Percentiles rank a stretch among this genome's conserved stretches.
Conservation (phyloP, 2,797 vertebrate genomes). For the Bufotes viridis region DNA sequence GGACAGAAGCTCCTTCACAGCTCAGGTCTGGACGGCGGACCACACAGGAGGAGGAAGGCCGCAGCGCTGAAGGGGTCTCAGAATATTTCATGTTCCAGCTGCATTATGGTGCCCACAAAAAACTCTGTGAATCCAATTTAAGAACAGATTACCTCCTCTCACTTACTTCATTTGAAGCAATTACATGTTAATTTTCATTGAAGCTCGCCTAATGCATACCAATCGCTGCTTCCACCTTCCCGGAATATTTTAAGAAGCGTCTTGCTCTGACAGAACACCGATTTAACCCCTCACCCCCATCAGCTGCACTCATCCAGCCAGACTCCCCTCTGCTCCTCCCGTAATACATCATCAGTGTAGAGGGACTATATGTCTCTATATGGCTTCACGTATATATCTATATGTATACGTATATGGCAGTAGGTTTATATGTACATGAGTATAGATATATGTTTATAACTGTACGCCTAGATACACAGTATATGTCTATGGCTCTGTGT, state of each 20-base stretch:
- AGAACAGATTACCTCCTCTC: constrained; percentile 88
- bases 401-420: not conserved
- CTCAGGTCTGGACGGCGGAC: not conserved
- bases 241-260: constrained; percentile 81
- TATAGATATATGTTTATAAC: too few species aligned
- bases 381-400: not conserved
- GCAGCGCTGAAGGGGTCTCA: constrained; percentile 67
- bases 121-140: constrained; percentile 86
- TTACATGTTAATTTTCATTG: constrained; percentile 89
- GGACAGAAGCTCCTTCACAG: not conserved
- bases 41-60: not conserved
- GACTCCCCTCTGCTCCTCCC: not conserved
- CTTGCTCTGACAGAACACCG: constrained; percentile 61
- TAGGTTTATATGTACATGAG: not conserved
- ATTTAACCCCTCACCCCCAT: constrained; percentile 26
- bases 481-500: too few species aligned
- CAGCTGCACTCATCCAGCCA: not conserved
- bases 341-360: not conserved
- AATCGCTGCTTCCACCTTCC: constrained; percentile 84
- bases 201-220: constrained; percentile 86
- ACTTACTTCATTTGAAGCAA: constrained; percentile 89
- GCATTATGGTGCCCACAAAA: constrained; percentile 85
- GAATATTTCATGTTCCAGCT: constrained; percentile 84
- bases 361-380: not conserved
- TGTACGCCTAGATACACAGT: too few species aligned